phyloP scores from a whole-genome alignment of 2,888 invertebrate genomes.

The Mythimna impura region DNA sequence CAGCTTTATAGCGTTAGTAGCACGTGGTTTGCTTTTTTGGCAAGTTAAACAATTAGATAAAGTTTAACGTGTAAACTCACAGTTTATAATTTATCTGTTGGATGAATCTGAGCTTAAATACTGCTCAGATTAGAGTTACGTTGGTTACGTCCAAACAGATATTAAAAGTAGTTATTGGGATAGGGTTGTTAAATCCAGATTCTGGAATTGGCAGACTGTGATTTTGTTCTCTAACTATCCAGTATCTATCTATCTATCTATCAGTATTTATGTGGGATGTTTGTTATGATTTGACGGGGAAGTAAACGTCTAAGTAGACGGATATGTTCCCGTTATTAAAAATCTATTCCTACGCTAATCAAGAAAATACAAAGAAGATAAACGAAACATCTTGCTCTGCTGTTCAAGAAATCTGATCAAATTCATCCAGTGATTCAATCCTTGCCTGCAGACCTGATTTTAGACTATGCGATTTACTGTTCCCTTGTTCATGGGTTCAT shows the following conservation, averaged over 20 bases:
- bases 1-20: constrained; percentile 47
- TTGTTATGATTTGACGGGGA: not conserved
- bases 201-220: constrained; percentile 8
- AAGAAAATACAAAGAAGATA: not conserved
- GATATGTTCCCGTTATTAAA: not conserved
- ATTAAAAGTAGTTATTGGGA: constrained; percentile 46
- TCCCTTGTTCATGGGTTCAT: not conserved
- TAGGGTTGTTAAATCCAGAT: constrained; percentile 56
- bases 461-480: not conserved
- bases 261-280: constrained; percentile 11
- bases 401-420: too few relatives aligned
- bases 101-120: constrained; percentile 57
- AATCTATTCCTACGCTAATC: not conserved
- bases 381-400: too few relatives aligned
- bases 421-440: too few relatives aligned
- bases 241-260: too few relatives aligned
- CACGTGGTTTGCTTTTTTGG: constrained; percentile 67
- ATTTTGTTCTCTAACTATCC: constrained; percentile 4
- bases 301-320: constrained; percentile 10
- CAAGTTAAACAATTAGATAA: constrained; percentile 68
- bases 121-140: constrained; percentile 45
- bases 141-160: constrained; percentile 36
- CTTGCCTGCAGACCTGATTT: not conserved
- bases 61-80: constrained; percentile 59
- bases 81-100: constrained; percentile 53